phyloP scores from a whole-genome alignment of 2,113 vertebrate species.

The Hemiscyllium ocellatum region DNA sequence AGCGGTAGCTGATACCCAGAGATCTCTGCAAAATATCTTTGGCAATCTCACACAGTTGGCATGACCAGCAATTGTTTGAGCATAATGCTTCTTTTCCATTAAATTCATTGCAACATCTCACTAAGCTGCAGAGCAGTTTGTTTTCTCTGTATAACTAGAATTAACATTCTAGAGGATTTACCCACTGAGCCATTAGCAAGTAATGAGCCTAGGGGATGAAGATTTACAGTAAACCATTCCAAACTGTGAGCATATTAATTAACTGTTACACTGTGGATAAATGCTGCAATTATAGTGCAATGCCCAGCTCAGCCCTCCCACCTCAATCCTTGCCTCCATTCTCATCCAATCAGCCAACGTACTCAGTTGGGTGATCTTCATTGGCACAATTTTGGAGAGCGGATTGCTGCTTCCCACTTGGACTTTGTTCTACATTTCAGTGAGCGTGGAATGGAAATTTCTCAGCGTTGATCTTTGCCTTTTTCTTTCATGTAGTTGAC shows the following conservation, averaged over 20 bases:
- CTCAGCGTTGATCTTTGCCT: too few species aligned
- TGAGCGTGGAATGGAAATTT: background rate
- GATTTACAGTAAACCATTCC: background rate
- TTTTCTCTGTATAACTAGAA: background rate
- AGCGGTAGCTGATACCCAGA: background rate
- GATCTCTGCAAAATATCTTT: background rate
- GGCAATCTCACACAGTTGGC: background rate
- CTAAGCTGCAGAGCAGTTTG: background rate
- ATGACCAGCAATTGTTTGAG: background rate
- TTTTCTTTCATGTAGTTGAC: background rate
- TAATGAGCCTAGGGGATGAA: background rate
- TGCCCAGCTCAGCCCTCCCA: too few species aligned
- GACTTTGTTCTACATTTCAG: background rate
- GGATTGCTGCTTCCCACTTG: background rate
- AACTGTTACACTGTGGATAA: background rate
- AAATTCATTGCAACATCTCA: background rate
- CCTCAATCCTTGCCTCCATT: background rate
- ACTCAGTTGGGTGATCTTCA: background rate
- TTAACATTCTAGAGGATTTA: background rate
- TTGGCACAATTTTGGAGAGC: background rate
- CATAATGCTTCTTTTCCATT: background rate
- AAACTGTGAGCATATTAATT: background rate
- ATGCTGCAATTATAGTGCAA: background rate
- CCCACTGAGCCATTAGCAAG: background rate
- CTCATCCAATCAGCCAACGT: background rate